Conservation (phyloP, 2,113 vertebrate species). For the Hypomesus transpacificus region DNA sequence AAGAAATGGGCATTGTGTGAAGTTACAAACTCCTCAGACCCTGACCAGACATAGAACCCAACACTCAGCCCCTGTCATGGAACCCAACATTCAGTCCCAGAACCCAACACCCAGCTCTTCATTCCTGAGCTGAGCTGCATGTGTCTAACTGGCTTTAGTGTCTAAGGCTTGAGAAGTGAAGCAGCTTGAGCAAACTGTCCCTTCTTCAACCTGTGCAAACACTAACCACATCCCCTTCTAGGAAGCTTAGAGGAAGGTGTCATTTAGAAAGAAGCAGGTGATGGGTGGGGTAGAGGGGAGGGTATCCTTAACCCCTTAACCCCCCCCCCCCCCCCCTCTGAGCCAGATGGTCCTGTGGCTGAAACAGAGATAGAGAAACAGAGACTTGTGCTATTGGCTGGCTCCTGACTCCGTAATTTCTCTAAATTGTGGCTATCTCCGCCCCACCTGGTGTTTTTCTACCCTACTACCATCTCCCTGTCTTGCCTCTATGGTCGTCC, state of each 20-base stretch:
- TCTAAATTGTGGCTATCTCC: conserved; percentile 21
- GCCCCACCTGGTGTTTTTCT: background rate
- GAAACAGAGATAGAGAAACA: conserved; percentile 57
- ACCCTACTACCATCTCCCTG: background rate
- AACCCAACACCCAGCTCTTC: background rate
- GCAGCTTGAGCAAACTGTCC: conserved; percentile 66
- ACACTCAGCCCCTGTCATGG: no score
- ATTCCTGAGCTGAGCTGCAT: conserved; percentile 8
- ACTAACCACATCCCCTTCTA: conserved; percentile 29
- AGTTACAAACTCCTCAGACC: no score
- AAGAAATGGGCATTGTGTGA: no score
- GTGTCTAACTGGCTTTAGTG: background rate
- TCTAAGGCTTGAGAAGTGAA: conserved; percentile 57
- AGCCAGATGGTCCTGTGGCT: conserved; percentile 62
- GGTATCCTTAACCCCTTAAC: background rate
- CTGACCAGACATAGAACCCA: no score
- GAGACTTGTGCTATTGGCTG: background rate
- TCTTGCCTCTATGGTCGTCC: no score
- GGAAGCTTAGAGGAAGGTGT: conserved; percentile 32
- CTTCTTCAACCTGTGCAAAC: conserved; percentile 65
- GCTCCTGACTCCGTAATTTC: conserved; percentile 31
- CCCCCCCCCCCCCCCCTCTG: background rate
- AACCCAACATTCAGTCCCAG: no score
- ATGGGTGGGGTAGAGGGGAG: conserved; percentile 25
- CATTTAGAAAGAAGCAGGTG: conserved; percentile 68